These are phyloP conservation scores for Adelognathus sp. DNA, from an alignment of 2,888 invertebrate species.

Conservation along the genomic window DNA sequence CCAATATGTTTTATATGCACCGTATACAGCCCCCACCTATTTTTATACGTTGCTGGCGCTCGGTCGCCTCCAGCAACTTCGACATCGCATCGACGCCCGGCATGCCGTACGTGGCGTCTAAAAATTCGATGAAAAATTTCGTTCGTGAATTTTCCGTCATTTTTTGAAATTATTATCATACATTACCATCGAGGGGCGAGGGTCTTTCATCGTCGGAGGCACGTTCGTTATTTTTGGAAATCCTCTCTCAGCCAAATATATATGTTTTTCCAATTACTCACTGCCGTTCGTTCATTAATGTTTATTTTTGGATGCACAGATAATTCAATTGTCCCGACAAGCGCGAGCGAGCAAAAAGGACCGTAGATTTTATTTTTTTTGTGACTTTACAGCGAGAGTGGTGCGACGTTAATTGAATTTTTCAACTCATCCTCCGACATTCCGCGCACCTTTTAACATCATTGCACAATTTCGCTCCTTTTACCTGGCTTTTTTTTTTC, in stretches of 20 bases:
- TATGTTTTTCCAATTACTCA: not conserved
- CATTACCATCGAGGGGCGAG: not conserved
- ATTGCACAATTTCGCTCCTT: not conserved
- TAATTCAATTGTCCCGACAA: not conserved
- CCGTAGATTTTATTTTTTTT: not conserved
- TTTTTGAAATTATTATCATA: not conserved
- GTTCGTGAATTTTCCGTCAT: not conserved
- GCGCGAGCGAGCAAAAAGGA: not conserved
- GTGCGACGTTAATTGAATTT: not conserved
- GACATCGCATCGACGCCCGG: not conserved
- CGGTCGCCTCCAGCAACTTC: constrained; percentile 40
- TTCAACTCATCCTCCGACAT: not conserved
- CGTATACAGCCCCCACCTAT: constrained; percentile 52
- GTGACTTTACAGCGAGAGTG: not conserved
- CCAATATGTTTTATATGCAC: constrained; percentile 77
- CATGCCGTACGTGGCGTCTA: constrained; percentile 1
- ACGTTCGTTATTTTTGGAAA: not conserved
- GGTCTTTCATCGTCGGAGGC: not conserved
- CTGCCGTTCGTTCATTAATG: not conserved
- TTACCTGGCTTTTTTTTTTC: not conserved
- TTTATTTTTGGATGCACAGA: not conserved
- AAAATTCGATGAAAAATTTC: constrained; percentile 1
- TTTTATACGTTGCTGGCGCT: constrained; percentile 14
- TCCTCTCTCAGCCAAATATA: not conserved
- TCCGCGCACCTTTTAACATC: not conserved